These are phyloP conservation scores for Chrysoperla carnea DNA, from an alignment of 1,140 invertebrate genomes.

Conservation along the genomic window DNA sequence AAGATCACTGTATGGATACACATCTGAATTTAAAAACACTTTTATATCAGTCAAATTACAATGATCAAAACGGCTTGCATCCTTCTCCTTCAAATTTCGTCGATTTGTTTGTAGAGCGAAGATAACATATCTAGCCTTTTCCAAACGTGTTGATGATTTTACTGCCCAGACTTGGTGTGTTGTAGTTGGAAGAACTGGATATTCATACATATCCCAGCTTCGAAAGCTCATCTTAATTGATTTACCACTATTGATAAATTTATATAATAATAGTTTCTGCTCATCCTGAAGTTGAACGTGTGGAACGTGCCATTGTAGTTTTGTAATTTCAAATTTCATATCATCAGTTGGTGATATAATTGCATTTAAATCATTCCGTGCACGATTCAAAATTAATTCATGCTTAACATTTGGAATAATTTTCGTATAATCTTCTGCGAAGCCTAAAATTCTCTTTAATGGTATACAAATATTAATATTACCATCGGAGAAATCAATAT, in stretches of 20 bases:
- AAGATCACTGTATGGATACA: no score
- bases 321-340: neutral
- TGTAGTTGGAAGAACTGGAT: constrained; percentile 4
- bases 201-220: constrained; percentile 7
- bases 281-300: constrained; percentile 4
- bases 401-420: constrained; percentile 22
- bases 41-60: constrained; percentile 8
- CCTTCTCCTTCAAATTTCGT: neutral
- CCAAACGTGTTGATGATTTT: constrained; percentile 6
- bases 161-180: constrained; percentile 7
- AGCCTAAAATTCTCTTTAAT: constrained; percentile 17
- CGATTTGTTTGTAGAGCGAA: constrained; percentile 6
- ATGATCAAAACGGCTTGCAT: constrained; percentile 6
- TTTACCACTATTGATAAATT: constrained; percentile 4
- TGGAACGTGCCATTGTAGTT: constrained; percentile 6
- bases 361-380: constrained; percentile 10
- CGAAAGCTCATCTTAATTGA: constrained; percentile 6
- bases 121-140: constrained; percentile 8
- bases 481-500: constrained; percentile 9
- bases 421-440: constrained; percentile 23
- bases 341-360: constrained; percentile 1
- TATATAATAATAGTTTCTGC: constrained; percentile 5
- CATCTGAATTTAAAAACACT: constrained; percentile 10
- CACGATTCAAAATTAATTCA: constrained; percentile 19
- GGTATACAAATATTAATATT: constrained; percentile 18